phyloP scores from a whole-genome alignment of 2,888 invertebrate genomes.

The Cantharis rustica region DNA sequence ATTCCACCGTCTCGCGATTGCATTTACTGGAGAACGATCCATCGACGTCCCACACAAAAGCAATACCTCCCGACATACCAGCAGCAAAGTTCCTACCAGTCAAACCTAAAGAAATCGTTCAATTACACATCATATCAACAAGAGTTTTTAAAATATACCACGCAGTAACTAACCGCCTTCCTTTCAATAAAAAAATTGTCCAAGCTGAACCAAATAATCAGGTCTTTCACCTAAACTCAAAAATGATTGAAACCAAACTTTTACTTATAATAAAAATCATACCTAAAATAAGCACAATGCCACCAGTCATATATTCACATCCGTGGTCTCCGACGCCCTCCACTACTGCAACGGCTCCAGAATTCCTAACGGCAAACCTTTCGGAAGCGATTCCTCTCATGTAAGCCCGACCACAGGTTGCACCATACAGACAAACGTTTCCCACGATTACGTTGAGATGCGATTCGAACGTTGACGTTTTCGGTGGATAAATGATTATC shows the following conservation, averaged over 20 bases:
- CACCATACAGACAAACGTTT: conserved; percentile 97
- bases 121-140: not conserved
- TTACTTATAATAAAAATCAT: conserved; percentile 16
- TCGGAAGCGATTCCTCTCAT: conserved; percentile 93
- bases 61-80: conserved; percentile 95
- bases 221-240: conserved; percentile 3
- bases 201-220: conserved; percentile 3
- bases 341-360: conserved; percentile 92
- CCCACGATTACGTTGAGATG: conserved; percentile 97
- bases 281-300: conserved; percentile 80
- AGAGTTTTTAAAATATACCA: not conserved
- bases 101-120: conserved; percentile 62
- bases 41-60: conserved; percentile 91
- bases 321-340: conserved; percentile 99
- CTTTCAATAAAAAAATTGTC: conserved; percentile 11
- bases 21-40: conserved; percentile 86
- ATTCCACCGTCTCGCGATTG: conserved; percentile 94
- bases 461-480: conserved; percentile 82
- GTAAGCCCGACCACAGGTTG: conserved; percentile 91
- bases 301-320: conserved; percentile 99
- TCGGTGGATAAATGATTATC: conserved; percentile 91
- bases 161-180: conserved; percentile 3
- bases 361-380: conserved; percentile 97
- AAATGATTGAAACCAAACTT: conserved; percentile 1
- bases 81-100: conserved; percentile 99